Evolutionary conservation across 2,113 vertebrate species (phyloP), one percentile per base, ranked within the genome.

Genomic region (Caloenas nicobarica): DNA sequence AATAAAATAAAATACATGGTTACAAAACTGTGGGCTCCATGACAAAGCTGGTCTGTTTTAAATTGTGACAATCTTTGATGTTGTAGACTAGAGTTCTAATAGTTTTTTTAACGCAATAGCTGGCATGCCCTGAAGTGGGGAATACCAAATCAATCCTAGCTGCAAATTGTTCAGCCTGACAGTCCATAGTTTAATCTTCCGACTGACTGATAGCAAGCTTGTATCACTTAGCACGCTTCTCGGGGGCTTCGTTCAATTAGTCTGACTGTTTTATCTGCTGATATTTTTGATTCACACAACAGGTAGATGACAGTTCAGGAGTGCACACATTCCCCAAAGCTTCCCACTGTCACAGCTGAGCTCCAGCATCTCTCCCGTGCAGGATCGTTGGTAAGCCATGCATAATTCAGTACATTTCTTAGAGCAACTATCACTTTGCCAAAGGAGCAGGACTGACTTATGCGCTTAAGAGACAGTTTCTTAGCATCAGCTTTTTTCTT

Each of bases 231-330:
- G 33, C 1, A 3, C 51, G 36, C 33, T 65, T 66, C 89, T 76
- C 2, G 1, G 24, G 54, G 79, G 72, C 38, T 77, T 83, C 46
- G 31, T 77, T 84, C 90, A 93, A 74, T 71, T 81, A 92, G 83
- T 91, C 69, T 81, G 80, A 73, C 33, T 78, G 88, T 94, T 83
- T 94, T 40, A 88, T 90, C 88, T 94, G 71, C 79, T 64, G 71
- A 66, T 81, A 78, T 42, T 68, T 96, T 61, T 91, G 88, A 88
- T 94, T 90, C 18, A 12, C 64, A 76, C 48, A 86, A 72, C n/a
- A 71, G 24, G 64, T 64, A 65, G 36, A 60, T n/a, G 79, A n/a
- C 50, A n/a, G 76, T 88, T 93, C 68, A 78, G 80, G 60, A 94
- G 60, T 64, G 58, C 51, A 88, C n/a, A 33, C 71, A 11, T 57